Base-by-base conservation (phyloP, 2,113 vertebrate species). In the Agapornis roseicollis region DNA sequence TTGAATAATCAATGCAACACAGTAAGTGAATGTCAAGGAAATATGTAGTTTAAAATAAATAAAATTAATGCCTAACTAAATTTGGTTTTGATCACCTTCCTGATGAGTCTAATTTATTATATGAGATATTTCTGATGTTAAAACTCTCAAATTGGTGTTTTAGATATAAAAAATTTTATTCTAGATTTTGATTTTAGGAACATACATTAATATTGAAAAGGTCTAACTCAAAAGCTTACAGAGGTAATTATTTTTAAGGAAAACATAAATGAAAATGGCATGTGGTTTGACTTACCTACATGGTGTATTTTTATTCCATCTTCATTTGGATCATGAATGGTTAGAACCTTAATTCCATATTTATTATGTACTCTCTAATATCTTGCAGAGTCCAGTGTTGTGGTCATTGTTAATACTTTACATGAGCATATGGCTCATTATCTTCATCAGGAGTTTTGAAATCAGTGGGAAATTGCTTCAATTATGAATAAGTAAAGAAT, bases 31-130 rank as follows among this genome's bases (percentile, higher is more conserved):
- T 74, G 33, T 89, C 92, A 92, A 94, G 72, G 47, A 93, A 84
- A 89, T 29, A 5, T 85, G 84, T 97, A 87, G 73, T 93, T 96
- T 93, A 85, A 97, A 97, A 97, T 90, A 96, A 95, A 86, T 85
- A 94, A 96, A 96, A 94, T 93, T 80, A 96, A 93, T 89, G 12
- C 19, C 31, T 92, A 58, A 50, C 53, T 91, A 88, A 82, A 89
- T 83, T 86, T 96, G 90, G 86, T 18, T 77, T 94, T 93, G 88
- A 93, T 96, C 88, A 94, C 25, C n/a, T 94, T 97, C 49, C 70
- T 94, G 96, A 96, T 94, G 79, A 88, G 61, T 61, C 52, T 74
- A 18, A 49, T 95, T 92, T 96, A 61, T 89, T 88, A 91, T 64
- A 94, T 42, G 83, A 84, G 47, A 64, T 87, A 88, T 88, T 94